These are phyloP conservation scores for Riptortus pedestris DNA, from an alignment of 1,140 invertebrate species.

Conservation along the genomic window DNA sequence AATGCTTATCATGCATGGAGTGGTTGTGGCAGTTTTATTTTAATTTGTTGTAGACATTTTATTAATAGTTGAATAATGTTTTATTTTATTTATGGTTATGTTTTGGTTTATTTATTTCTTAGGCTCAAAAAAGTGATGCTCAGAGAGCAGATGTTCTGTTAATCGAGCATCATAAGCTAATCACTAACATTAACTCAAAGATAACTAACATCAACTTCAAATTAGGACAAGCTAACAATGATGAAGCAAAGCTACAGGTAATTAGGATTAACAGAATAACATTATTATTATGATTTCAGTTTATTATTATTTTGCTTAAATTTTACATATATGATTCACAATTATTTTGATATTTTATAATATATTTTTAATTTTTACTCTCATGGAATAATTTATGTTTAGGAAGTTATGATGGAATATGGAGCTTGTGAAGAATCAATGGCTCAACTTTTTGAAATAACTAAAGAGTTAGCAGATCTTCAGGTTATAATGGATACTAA, in stretches of 20 bases:
- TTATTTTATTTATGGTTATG: background rate
- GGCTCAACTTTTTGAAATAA: conserved; percentile 23
- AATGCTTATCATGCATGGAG: too few species aligned
- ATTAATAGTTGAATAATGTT: too few species aligned
- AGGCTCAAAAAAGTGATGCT: conserved; percentile 27
- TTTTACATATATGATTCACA: background rate
- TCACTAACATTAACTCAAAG: conserved; percentile 28
- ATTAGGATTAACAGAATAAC: conserved; percentile 11
- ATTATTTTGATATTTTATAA: background rate
- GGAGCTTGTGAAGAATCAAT: conserved; percentile 26
- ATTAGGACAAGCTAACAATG: conserved; percentile 29
- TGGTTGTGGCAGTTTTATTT: too few species aligned
- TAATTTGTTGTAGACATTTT: too few species aligned
- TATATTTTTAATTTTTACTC: background rate
- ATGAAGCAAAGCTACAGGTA: conserved; percentile 28
- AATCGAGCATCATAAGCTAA: conserved; percentile 25
- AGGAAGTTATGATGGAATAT: conserved; percentile 27
- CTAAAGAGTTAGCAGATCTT: conserved; percentile 23
- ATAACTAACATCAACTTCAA: conserved; percentile 29
- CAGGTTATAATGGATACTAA: conserved; percentile 27
- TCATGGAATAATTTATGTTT: background rate
- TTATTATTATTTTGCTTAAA: background rate
- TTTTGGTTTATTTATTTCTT: conserved; percentile 20
- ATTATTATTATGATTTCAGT: background rate
- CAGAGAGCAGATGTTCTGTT: conserved; percentile 26